These are phyloP conservation scores for Echinops telfairi DNA, from an alignment of 2,113 vertebrate species.

Conservation along the genomic window DNA sequence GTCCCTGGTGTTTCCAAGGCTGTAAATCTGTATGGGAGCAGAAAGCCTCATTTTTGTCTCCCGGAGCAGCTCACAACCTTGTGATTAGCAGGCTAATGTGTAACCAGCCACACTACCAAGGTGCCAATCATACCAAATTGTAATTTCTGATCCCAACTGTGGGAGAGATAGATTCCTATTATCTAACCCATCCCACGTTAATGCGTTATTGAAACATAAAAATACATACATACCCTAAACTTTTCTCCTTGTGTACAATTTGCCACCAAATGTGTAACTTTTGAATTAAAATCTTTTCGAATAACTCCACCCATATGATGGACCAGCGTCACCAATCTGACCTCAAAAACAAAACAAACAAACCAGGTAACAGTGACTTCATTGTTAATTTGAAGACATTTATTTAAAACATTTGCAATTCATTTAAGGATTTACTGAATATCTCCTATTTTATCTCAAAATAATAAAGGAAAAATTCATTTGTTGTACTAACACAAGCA, in stretches of 20 bases:
- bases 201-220: conserved; percentile 43
- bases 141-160: not conserved
- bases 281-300: conserved; percentile 96
- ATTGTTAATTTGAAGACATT: conserved; percentile 53
- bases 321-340: conserved; percentile 95
- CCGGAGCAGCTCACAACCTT: too few relatives aligned
- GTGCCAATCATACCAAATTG: too few relatives aligned
- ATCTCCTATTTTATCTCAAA: conserved; percentile 42
- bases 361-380: conserved; percentile 53
- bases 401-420: conserved; percentile 53
- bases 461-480: not conserved
- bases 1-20: too few relatives aligned
- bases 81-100: conserved; percentile 2
- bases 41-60: too few relatives aligned
- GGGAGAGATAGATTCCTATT: not conserved
- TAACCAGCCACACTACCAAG: too few relatives aligned
- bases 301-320: conserved; percentile 99
- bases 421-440: conserved; percentile 42
- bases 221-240: conserved; percentile 92
- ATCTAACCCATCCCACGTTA: conserved; percentile 24
- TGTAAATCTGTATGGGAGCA: too few relatives aligned
- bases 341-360: conserved; percentile 88
- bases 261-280: conserved; percentile 97
- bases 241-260: conserved; percentile 97
- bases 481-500: not conserved